Evolutionary conservation across 1,140 invertebrate genomes (phyloP), one percentile per base, ranked within the genome.

Genomic region (Dreissena polymorpha): DNA sequence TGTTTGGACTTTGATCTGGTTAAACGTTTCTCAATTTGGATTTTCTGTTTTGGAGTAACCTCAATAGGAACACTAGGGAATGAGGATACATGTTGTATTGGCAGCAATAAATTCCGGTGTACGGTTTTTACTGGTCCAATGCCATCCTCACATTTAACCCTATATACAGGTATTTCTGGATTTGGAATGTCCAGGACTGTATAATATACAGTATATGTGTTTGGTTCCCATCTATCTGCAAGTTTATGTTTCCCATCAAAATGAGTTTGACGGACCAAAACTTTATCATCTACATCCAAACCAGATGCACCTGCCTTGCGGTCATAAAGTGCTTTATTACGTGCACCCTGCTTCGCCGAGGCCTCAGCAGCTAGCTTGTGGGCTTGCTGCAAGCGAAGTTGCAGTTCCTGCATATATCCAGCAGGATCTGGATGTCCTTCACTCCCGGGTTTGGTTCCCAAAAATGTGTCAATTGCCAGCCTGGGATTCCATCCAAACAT

Each of bases 391-490:
- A 69, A 14, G 6, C 64, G 64, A 21, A 39, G 18, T 53, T 49
- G 49, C 13, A 70, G 76, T 39, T 69, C 23, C 8, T 68, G 60
- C 10, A 64, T 63, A 68, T 78, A 77, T 21, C 23, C 25, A 13
- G 23, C 55, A 14, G 39, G 29, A 21, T 23, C 50, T 13, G 18
- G 18, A 25, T 18, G 21, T 76, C 55, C 16, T 57, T 13, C 27
- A 1, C 14, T 49, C 14, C 21, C 23, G 23, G 27, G 2, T 13
- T 51, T 39, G n/a, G 64, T 65, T 65, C 76, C 76, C 16, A 78
- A 21, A 55, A 68, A 78, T 5, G 76, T 65, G 68, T 78, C 64
- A 12, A 78, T 69, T 29, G 76, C 64, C 18, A 79, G n/a, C n/a
- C 75, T 3, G 25, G 75, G 63, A n/a, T 77, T 60, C 64, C 49